Evolutionary conservation across 2,888 invertebrate species (phyloP).

Genomic region (Galerucella nymphaeae): DNA sequence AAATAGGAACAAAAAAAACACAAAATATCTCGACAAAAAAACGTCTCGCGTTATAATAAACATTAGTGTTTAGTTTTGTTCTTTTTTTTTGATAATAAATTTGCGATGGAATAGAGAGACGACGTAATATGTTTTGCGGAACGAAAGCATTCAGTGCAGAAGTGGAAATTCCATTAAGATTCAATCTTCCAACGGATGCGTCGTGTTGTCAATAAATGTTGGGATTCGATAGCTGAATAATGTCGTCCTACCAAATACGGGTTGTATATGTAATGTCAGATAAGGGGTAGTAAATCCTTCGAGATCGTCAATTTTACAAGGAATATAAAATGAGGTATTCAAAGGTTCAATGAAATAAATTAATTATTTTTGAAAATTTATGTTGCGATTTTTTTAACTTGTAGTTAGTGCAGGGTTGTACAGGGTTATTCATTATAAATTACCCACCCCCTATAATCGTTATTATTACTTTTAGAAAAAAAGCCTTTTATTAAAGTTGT

Average conservation of each 20-base stretch:
- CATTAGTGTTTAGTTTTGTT: not conserved
- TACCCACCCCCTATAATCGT: too few species aligned
- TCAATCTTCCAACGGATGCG: conserved; percentile 39
- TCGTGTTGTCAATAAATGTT: conserved; percentile 30
- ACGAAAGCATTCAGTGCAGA: conserved; percentile 26
- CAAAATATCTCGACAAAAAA: too few species aligned
- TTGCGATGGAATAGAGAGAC: not conserved
- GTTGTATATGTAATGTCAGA: not conserved
- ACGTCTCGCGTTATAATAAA: not conserved
- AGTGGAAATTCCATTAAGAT: conserved; percentile 39
- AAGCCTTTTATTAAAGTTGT: too few species aligned
- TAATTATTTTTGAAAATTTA: too few species aligned
- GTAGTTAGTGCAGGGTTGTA: too few species aligned
- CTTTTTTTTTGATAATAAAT: conserved; percentile 4
- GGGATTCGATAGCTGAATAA: conserved; percentile 18
- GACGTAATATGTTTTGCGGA: not conserved
- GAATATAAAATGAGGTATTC: too few species aligned
- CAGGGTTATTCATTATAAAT: too few species aligned
- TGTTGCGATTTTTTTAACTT: too few species aligned
- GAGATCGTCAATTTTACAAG: too few species aligned
- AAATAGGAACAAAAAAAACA: too few species aligned
- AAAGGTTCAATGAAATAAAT: too few species aligned
- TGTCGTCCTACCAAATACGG: conserved; percentile 2
- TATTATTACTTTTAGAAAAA: too few species aligned
- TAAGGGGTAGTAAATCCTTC: not conserved